phyloP scores from a whole-genome alignment of 2,797 vertebrate genomes.

The Sebastes cheni region DNA sequence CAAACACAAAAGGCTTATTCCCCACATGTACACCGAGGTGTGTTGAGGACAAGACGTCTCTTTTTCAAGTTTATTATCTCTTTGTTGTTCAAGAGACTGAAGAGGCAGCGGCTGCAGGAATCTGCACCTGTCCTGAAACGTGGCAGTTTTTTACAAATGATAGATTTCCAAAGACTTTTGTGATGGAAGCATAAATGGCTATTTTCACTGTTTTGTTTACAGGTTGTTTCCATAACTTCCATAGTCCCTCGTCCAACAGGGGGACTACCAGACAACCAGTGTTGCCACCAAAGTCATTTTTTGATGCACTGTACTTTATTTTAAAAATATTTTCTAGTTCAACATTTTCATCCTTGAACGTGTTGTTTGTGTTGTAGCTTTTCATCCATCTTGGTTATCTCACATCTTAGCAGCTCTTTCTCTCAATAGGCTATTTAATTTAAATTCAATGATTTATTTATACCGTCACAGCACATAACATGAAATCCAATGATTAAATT shows the following conservation, averaged over 20 bases:
- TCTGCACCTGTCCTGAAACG: not conserved
- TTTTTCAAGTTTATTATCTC: not conserved
- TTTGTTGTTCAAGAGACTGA: not conserved
- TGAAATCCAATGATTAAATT: conserved; percentile 72
- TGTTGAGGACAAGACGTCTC: not conserved
- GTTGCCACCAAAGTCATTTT: conserved; percentile 71
- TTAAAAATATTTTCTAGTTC: conserved; percentile 42
- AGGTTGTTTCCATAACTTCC: conserved; percentile 44
- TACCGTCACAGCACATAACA: conserved; percentile 83
- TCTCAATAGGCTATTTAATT: conserved; percentile 81
- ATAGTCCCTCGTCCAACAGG: conserved; percentile 29
- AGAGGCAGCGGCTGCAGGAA: conserved; percentile 5
- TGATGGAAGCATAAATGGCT: conserved; percentile 9
- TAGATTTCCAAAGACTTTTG: conserved; percentile 45
- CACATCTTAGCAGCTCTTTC: conserved; percentile 63
- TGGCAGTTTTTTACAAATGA: not conserved
- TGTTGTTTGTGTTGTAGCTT: conserved; percentile 50
- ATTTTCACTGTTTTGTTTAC: conserved; percentile 57
- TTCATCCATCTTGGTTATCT: conserved; percentile 50
- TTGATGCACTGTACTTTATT: conserved; percentile 83
- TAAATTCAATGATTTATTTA: conserved; percentile 86
- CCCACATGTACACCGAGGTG: not conserved
- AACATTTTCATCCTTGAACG: conserved; percentile 38
- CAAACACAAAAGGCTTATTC: not conserved
- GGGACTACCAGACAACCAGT: conserved; percentile 38